phyloP scores from a whole-genome alignment of 2,113 vertebrate species.

The Megalops atlanticus region DNA sequence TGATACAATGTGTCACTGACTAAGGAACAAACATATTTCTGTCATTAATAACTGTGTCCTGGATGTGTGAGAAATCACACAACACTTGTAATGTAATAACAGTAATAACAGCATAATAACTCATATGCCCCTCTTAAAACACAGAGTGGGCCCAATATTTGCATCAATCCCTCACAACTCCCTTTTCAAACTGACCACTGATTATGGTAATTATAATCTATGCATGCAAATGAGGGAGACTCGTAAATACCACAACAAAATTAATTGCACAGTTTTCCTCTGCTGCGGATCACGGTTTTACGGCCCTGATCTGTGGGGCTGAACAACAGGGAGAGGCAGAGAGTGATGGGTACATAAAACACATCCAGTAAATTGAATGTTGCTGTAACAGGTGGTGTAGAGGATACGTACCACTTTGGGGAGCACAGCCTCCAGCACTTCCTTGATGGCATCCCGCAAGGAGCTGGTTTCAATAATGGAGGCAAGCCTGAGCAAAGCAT shows the following conservation, averaged over 20 bases:
- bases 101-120: too few relatives aligned
- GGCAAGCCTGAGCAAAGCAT: conserved; percentile 76
- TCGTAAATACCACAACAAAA: background rate
- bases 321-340: too few relatives aligned
- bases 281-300: background rate
- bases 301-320: too few relatives aligned
- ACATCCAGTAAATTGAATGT: background rate
- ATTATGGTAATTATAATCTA: background rate
- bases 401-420: conserved; percentile 72
- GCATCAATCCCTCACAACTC: too few relatives aligned
- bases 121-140: background rate
- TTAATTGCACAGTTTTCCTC: background rate
- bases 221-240: background rate
- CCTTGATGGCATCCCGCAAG: conserved; percentile 68
- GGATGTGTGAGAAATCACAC: too few relatives aligned
- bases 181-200: too few relatives aligned
- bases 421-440: conserved; percentile 69
- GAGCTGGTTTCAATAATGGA: conserved; percentile 60
- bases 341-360: too few relatives aligned
- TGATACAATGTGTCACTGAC: background rate
- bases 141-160: background rate
- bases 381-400: conserved; percentile 3
- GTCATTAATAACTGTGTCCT: background rate
- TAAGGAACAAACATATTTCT: background rate
- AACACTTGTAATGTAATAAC: too few relatives aligned